Conservation (phyloP, 2,797 vertebrate species). For the Todus mexicanus region DNA sequence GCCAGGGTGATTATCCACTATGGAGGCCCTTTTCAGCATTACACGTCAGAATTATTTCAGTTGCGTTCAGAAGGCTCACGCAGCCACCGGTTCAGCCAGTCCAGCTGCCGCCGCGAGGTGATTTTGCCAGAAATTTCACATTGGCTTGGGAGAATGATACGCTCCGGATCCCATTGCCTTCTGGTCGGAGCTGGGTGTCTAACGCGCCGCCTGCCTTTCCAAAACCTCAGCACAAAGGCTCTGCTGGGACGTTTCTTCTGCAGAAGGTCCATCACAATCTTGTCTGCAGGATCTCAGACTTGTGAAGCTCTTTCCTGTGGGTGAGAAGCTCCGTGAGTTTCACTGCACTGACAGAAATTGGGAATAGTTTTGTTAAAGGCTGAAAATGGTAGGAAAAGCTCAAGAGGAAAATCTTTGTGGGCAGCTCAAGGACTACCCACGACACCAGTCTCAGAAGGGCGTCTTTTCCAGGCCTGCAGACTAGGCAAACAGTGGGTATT, state of each 20-base stretch:
- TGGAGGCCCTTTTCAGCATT: not conserved
- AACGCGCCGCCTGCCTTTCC: accelerated
- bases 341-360: not conserved
- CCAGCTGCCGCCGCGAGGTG: accelerated
- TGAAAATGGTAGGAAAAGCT: not conserved
- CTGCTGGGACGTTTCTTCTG: not conserved
- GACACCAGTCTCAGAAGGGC: not conserved
- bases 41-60: not conserved
- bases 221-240: accelerated
- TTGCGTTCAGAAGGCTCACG: not conserved
- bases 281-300: not conserved
- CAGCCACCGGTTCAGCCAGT: not conserved
- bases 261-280: accelerated
- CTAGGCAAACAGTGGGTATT: accelerated
- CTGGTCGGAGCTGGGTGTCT: not conserved
- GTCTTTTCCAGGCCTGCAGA: not conserved
- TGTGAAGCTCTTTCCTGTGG: not conserved
- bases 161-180: not conserved
- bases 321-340: not conserved
- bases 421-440: accelerated
- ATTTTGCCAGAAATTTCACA: not conserved
- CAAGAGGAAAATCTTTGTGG: not conserved
- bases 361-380: accelerated
- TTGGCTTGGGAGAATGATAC: not conserved
- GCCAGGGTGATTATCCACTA: not conserved